A percentile compares a stretch with the other conserved stretches of the same genome.
Evolutionary conservation across 2,888 invertebrate species (phyloP).

Genomic region (Pristionchus exspectatus): DNA sequence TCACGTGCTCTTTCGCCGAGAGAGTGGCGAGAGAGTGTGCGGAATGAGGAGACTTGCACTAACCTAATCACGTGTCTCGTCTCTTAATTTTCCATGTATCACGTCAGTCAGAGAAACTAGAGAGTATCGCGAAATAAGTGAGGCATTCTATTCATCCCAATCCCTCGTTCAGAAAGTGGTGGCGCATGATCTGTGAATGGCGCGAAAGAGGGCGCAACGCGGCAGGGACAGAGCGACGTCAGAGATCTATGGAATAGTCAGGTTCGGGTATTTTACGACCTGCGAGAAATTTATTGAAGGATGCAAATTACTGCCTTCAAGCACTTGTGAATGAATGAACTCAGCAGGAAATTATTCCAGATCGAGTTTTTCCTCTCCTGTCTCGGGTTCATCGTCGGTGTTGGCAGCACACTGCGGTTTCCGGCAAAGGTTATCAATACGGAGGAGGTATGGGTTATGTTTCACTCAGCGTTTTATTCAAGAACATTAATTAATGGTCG

Average conservation of each 20-base stretch:
- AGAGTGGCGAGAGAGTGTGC: no score
- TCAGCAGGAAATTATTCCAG: constrained; percentile 56
- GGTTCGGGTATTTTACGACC: constrained; percentile 56
- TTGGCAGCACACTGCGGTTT: constrained; percentile 76
- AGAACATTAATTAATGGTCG: background rate
- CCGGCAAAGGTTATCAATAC: constrained; percentile 76
- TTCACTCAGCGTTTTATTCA: background rate
- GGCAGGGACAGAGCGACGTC: constrained; percentile 64
- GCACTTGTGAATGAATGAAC: background rate
- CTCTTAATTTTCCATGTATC: no score
- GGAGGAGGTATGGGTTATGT: constrained; percentile 65
- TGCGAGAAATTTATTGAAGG: no score
- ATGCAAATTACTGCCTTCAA: background rate
- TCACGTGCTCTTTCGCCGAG: no score
- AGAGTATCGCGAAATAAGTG: background rate
- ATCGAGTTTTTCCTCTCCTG: constrained; percentile 76
- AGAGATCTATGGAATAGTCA: constrained; percentile 76
- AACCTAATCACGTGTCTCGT: no score
- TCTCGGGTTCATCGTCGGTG: constrained; percentile 77
- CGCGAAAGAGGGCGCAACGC: constrained; percentile 59
- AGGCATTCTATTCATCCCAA: background rate
- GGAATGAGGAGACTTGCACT: no score
- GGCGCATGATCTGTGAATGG: constrained; percentile 65
- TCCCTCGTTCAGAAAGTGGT: constrained; percentile 56
- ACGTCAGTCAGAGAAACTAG: background rate